Base-by-base conservation (phyloP, 2,797 vertebrate species). In the Melanotaenia maccullochi region DNA sequence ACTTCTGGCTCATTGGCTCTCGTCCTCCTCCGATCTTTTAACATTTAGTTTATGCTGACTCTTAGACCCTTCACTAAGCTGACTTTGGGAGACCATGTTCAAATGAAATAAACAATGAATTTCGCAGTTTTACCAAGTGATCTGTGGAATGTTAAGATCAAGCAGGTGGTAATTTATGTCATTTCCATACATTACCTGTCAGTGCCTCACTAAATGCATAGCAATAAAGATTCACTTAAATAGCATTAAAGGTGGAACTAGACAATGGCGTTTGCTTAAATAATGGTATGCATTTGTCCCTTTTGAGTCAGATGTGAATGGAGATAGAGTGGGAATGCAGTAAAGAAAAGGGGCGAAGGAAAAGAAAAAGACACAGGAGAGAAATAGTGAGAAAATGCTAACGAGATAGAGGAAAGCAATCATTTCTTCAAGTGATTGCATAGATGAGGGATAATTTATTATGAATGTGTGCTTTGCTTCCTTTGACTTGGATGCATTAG, bases 401-500 rank as follows among this genome's bases (percentile, higher is more conserved):
- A 89, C 88, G 86, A 90, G 80, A 76, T 77, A 81, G 81, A 81
- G 68, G 80, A 89, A 83, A 85, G 87, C 82, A 87, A 89, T 92
- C 80, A 87, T 89, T 88, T 87, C 74, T 88, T 90, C 78, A 90
- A 90, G 85, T 87, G 87, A 93, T 89, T 92, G 83, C 84, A 85
- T 71, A 87, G 86, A 88, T 88, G 83, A 84, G 82, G 83, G 87
- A 90, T 89, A 85, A 89, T 91, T 87, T 85, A 89, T 93, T 89
- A 89, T 85, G 76, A 91, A 92, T 90, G 88, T 84, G 83, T 61
- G 75, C 82, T 82, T 76, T 76, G 83, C 83, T 84, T 83, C 79
- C 78, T 83, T 87, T 91, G 90, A 92, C 90, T 90, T 86, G 85
- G 87, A 93, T 90, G 86, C 88, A 91, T 92, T 90, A 90, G 92